Evolutionary conservation across 1,140 invertebrate genomes (phyloP), one percentile per base, ranked within the genome.

Genomic region (Thaumatotibia leucotreta): DNA sequence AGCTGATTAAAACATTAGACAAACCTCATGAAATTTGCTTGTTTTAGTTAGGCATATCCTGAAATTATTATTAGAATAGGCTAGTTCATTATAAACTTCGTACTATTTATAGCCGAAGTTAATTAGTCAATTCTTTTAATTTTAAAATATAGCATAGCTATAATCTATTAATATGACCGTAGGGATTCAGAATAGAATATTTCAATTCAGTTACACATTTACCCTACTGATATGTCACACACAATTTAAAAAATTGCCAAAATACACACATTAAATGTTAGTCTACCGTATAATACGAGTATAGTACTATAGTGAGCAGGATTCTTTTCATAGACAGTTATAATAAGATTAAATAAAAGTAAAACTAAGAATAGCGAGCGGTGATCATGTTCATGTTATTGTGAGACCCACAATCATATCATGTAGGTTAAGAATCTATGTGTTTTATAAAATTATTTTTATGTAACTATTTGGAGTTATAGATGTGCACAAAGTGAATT

Each of bases 91-190:
- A 14, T 58, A 58, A 58, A 14, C 52, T 58, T 27, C 52, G 52
- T 29, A 58, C 23, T 11, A n/a, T 11, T 54, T 27, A 14, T 58
- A 58, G 52, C 32, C 66, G 49, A 71, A 61, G 66, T 76, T 74
- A n/a, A 68, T 67, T 83, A 83, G 83, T 84, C 83, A 84, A 84
- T 84, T 84, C 76, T 68, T 74, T 70, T 73, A 73, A 68, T 75
- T 69, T 45, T 61, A 70, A 14, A 58, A 27, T 27, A 80, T 83
- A 84, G 80, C 79, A 75, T 83, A 82, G 79, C 80, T 84, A 84
- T 77, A 72, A 63, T 45, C 66, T 67, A 62, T 39, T 14, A 11
- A 49, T 68, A 49, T 54, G 49, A 23, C 24, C 33, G 11, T 52
- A 52, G 50, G 23, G 11, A 27, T 14, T 6, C 4, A 24, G 29